A percentile compares a stretch with the other conserved stretches of the same genome.
Evolutionary conservation across 1,140 invertebrate genomes (phyloP).

Genomic region (Neodiprion pinetum): DNA sequence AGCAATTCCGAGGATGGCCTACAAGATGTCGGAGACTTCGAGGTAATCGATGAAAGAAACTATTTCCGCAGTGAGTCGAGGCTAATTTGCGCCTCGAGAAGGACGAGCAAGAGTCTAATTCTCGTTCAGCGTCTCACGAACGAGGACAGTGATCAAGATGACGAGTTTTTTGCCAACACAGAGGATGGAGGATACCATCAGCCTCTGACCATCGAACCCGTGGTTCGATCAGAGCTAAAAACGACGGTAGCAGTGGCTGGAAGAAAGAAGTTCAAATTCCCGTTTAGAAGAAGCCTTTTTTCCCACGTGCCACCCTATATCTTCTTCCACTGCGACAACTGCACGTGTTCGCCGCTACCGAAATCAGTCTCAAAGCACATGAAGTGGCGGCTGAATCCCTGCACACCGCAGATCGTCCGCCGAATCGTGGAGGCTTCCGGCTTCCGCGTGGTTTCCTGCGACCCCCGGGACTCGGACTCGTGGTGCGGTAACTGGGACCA

Average conservation of each 20-base stretch:
- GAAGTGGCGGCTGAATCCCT: slow-evolving; percentile 66
- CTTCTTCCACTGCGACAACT: slow-evolving; percentile 60
- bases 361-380: slow-evolving; percentile 56
- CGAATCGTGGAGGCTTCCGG: slow-evolving; percentile 58
- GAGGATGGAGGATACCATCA: background rate
- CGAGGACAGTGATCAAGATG: background rate
- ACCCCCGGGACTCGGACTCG: background rate
- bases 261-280: background rate
- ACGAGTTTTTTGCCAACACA: background rate
- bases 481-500: background rate
- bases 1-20: background rate
- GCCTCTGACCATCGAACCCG: background rate
- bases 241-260: background rate
- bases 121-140: background rate
- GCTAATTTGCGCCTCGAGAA: background rate
- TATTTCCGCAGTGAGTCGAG: background rate
- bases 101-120: background rate
- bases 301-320: slow-evolving; percentile 67
- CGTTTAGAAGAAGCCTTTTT: slow-evolving; percentile 52
- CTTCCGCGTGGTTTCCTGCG: slow-evolving; percentile 56
- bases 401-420: slow-evolving; percentile 65
- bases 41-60: background rate
- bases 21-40: background rate
- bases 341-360: slow-evolving; percentile 51
- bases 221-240: background rate